A percentile compares a stretch with the other conserved stretches of the same genome.
phyloP scores from a whole-genome alignment of 2,888 invertebrate genomes.

The Acronicta psi region DNA sequence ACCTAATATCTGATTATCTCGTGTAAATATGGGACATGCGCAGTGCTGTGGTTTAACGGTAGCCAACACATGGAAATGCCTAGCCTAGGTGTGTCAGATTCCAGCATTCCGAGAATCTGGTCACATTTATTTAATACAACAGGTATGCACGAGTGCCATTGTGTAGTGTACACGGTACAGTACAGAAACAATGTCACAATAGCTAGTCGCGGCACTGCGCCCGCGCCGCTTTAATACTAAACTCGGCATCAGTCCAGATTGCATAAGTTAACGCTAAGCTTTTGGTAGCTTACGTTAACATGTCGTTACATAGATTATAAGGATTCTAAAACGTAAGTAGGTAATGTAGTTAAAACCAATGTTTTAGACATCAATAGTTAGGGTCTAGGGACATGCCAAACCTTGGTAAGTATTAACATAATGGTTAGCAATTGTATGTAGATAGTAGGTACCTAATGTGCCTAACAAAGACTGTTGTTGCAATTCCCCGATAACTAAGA shows the following conservation, averaged over 20 bases:
- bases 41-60: slow-evolving; percentile 1
- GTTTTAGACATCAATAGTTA: too few species aligned
- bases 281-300: not conserved
- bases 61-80: not conserved
- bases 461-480: too few species aligned
- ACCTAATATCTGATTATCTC: too few species aligned
- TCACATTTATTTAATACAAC: not conserved
- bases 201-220: not conserved
- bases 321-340: too few species aligned
- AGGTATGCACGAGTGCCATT: not conserved
- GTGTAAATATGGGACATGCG: too few species aligned
- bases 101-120: slow-evolving; percentile 1
- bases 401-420: too few species aligned
- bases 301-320: too few species aligned
- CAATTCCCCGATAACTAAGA: too few species aligned
- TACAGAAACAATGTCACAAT: slow-evolving; percentile 1
- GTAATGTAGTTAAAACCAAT: too few species aligned
- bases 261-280: not conserved
- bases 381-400: too few species aligned
- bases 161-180: not conserved
- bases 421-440: too few species aligned
- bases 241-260: not conserved
- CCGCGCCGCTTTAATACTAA: slow-evolving; percentile 18
- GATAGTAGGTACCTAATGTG: too few species aligned
- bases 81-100: slow-evolving; percentile 10